Conservation (phyloP, 2,888 invertebrate genomes). For the Boloria selene region DNA sequence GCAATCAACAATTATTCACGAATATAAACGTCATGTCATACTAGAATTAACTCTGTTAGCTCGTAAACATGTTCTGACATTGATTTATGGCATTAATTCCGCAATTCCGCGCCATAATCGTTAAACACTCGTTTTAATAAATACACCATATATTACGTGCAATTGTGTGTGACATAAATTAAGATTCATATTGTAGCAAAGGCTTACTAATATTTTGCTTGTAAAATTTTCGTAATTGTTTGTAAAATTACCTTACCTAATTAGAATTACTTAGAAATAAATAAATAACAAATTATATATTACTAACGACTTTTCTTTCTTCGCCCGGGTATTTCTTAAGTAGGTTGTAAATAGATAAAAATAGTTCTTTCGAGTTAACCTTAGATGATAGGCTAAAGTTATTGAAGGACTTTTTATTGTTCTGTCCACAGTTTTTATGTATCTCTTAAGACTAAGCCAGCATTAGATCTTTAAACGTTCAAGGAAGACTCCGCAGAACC, state of each 20-base stretch:
- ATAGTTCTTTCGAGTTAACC: too few species aligned
- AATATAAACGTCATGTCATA: conserved; percentile 80
- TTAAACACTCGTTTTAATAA: conserved; percentile 67
- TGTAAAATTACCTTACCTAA: background rate
- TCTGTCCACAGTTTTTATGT: too few species aligned
- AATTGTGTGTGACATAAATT: conserved; percentile 35
- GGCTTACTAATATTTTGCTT: conserved; percentile 26
- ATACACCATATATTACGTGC: conserved; percentile 44
- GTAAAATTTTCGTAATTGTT: conserved; percentile 10
- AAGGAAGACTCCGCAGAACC: too few species aligned
- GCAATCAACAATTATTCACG: conserved; percentile 78
- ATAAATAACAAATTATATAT: too few species aligned
- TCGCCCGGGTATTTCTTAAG: too few species aligned
- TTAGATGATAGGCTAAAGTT: too few species aligned
- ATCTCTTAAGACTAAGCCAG: too few species aligned
- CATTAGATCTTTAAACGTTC: too few species aligned
- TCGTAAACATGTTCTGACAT: conserved; percentile 79
- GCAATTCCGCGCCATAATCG: conserved; percentile 63
- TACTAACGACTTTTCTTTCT: too few species aligned
- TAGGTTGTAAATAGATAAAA: too few species aligned
- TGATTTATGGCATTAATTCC: conserved; percentile 79
- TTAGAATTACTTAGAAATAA: too few species aligned
- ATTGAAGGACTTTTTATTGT: too few species aligned
- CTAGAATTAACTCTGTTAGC: conserved; percentile 80
- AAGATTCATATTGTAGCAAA: conserved; percentile 28